Conservation (phyloP, 2,888 invertebrate genomes). For the Thymelicus lineola region DNA sequence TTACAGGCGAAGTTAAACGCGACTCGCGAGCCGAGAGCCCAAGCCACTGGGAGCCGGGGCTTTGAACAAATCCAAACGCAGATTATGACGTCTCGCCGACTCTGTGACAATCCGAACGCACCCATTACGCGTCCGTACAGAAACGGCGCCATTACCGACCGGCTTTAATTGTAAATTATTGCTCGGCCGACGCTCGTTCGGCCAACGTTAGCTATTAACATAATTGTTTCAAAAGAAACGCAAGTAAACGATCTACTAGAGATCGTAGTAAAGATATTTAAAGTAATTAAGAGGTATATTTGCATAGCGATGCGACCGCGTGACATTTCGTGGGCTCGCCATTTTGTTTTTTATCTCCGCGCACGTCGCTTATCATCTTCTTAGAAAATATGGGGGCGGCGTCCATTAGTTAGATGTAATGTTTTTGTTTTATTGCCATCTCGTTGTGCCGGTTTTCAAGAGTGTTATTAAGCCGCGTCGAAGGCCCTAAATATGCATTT, state of each 20-base stretch:
- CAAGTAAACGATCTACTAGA: constrained; percentile 68
- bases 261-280: constrained; percentile 76
- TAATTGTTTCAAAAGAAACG: constrained; percentile 80
- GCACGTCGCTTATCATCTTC: constrained; percentile 61
- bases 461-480: constrained; percentile 53
- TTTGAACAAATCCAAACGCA: constrained; percentile 64
- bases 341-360: constrained; percentile 67
- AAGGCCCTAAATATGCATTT: constrained; percentile 56
- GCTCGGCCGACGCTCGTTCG: constrained; percentile 53
- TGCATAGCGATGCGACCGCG: constrained; percentile 70
- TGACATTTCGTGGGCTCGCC: constrained; percentile 67
- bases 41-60: constrained; percentile 45
- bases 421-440: constrained; percentile 59
- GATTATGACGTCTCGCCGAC: constrained; percentile 70
- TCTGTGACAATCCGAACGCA: constrained; percentile 51
- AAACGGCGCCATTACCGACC: constrained; percentile 59
- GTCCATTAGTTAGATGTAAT: constrained; percentile 62
- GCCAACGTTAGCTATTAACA: constrained; percentile 66
- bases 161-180: constrained; percentile 76
- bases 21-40: constrained; percentile 50
- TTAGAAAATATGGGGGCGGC: constrained; percentile 57
- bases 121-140: constrained; percentile 45
- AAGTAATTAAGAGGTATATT: constrained; percentile 72
- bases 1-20: constrained; percentile 71
- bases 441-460: constrained; percentile 58